Conservation (phyloP, 1,140 invertebrate species). For the Eumaeus atala region DNA sequence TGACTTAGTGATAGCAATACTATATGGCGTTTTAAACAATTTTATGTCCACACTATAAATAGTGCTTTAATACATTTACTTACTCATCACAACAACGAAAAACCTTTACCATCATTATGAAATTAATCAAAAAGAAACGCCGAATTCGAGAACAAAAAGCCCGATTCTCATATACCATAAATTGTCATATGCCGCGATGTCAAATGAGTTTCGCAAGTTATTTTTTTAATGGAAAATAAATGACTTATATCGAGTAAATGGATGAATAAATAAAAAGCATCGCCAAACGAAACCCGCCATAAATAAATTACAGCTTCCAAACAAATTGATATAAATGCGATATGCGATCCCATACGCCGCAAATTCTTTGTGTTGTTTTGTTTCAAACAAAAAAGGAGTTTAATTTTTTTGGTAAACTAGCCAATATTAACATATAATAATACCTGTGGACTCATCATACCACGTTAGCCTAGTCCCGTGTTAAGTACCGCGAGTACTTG, state of each 20-base stretch:
- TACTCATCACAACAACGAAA: too few species aligned
- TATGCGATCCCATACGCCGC: conserved; percentile 10
- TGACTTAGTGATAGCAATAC: too few species aligned
- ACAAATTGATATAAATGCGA: conserved; percentile 48
- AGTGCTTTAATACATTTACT: too few species aligned
- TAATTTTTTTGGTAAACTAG: too few species aligned
- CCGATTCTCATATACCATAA: conserved; percentile 30
- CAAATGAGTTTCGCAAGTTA: conserved; percentile 40
- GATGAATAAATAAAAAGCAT: conserved; percentile 51
- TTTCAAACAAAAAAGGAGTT: conserved; percentile 2
- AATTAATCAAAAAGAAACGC: not conserved
- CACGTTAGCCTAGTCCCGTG: too few species aligned
- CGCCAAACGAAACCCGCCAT: conserved; percentile 30
- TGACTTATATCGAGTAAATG: conserved; percentile 50
- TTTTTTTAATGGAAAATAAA: conserved; percentile 42
- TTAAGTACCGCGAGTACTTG: too few species aligned
- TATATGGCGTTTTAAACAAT: too few species aligned
- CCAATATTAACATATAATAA: too few species aligned
- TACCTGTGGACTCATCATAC: too few species aligned
- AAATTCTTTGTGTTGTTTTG: conserved; percentile 18
- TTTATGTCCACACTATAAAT: too few species aligned
- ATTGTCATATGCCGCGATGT: conserved; percentile 51
- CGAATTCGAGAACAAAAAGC: not conserved
- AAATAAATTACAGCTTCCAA: conserved; percentile 39
- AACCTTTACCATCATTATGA: conserved; percentile 13